Base-by-base conservation (phyloP, 2,797 vertebrate species). In the Amblyopsis hoosieri region DNA sequence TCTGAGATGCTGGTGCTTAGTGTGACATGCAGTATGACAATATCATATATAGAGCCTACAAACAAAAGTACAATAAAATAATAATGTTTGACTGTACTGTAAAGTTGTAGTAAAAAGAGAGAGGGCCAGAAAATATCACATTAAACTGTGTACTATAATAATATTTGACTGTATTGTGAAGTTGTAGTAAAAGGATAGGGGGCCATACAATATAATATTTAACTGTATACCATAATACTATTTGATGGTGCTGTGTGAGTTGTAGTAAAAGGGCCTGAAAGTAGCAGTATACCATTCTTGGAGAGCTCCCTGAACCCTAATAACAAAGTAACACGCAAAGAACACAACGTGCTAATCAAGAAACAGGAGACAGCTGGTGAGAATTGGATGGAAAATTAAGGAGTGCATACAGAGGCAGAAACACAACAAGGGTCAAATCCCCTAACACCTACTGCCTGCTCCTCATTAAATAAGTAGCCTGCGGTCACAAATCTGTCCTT, bases 181-280 rank as follows among this genome's bases (percentile, higher is more conserved):
- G 23, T 29, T 29, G 23, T 4, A 29, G 23, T 29, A 29, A 29
- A 29, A 29, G 23, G 23, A 29, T 29, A 29, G 23, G 3, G 23
- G 23, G 23, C 23, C 23, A 29, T 4, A 29, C 23, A 29, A 29
- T 29, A 29, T 29, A 29, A 29, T 29, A 29, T 29, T 29, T 29
- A 29, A 29, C 23, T 29, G 23, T 29, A 29, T 29, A 29, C 23
- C 23, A 29, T 29, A 29, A 29, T 29, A 4, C 4, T 42, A 2
- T 42, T 42, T 42, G 37, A 42, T 9, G 7, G 37, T 52, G 46
- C 33, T 52, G 49, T 50, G 51, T 29, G 51, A 37, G 59, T 12
- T 61, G 59, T 15, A 61, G 59, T 50, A 52, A 17, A 52, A 19
- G 19, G 37, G 37, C 37, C 8, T 8, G 37, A 42, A 42, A 42